phyloP scores from a whole-genome alignment of 2,888 invertebrate genomes.

The Drosophila formosana region DNA sequence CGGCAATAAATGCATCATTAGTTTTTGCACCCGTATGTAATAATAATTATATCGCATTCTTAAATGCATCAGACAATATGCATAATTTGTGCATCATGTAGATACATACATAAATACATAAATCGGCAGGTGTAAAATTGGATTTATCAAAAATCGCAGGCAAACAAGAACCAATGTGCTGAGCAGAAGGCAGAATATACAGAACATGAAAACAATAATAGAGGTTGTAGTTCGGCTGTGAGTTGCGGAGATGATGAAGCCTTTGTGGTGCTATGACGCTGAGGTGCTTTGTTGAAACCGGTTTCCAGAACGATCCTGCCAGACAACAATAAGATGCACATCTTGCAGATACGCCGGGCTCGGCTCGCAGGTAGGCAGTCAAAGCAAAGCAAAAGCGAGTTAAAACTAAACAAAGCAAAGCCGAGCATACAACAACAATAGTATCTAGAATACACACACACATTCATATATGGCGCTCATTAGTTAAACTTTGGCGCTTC shows the following conservation, averaged over 20 bases:
- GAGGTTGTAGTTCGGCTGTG: neutral
- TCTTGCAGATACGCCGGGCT: neutral
- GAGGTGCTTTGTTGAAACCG: conserved; percentile 18
- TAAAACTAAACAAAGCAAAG: neutral
- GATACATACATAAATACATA: neutral
- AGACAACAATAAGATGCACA: conserved; percentile 5
- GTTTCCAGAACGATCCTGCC: conserved; percentile 19
- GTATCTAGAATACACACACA: neutral
- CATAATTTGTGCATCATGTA: neutral
- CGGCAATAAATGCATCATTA: conserved; percentile 1
- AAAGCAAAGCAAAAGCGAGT: neutral
- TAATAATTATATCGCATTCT: neutral
- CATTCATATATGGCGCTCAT: conserved; percentile 18
- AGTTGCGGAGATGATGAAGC: conserved; percentile 21
- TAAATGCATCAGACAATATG: neutral
- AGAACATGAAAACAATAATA: neutral
- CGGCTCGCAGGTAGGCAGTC: conserved; percentile 30
- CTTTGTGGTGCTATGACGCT: conserved; percentile 14
- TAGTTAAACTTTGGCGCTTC: conserved; percentile 14
- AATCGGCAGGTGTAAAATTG: conserved; percentile 1
- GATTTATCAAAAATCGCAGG: neutral
- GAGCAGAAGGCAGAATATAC: neutral
- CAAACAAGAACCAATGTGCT: neutral
- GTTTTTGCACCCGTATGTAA: neutral
- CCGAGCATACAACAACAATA: neutral